Percentiles rank a stretch among this genome's conserved stretches.
Evolutionary conservation across 2,888 invertebrate genomes (phyloP).

Genomic region (Pheosia tremula): DNA sequence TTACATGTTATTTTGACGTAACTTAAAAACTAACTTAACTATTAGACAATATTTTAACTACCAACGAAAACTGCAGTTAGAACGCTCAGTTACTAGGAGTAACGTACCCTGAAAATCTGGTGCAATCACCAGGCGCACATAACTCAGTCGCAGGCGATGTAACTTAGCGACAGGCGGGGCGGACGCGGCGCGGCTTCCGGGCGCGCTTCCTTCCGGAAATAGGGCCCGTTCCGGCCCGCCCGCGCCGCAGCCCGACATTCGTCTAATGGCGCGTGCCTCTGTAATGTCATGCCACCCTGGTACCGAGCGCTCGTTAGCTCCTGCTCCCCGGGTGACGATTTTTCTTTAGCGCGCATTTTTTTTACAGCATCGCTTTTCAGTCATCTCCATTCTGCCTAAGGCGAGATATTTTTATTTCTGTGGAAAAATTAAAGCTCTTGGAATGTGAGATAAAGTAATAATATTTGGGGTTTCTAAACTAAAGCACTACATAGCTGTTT

Average conservation of each 20-base stretch:
- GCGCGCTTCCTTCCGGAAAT: conserved; percentile 80
- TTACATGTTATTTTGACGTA: no score
- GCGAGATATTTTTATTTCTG: conserved; percentile 17
- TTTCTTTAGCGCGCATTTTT: conserved; percentile 28
- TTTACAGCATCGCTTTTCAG: conserved; percentile 29
- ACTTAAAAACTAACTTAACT: no score
- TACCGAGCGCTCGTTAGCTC: conserved; percentile 63
- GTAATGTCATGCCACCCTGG: conserved; percentile 77
- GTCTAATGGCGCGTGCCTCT: conserved; percentile 69
- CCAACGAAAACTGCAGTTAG: not conserved
- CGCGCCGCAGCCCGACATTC: conserved; percentile 43
- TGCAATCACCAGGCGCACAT: conserved; percentile 60
- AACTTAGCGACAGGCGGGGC: conserved; percentile 60
- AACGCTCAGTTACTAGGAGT: conserved; percentile 21
- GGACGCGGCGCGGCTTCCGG: conserved; percentile 75
- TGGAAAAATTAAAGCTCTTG: no score
- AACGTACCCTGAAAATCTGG: conserved; percentile 41
- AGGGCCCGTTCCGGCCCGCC: conserved; percentile 76
- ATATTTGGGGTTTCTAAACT: no score
- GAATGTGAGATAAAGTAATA: no score
- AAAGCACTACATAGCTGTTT: no score
- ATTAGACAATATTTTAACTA: not conserved
- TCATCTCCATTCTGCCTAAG: not conserved
- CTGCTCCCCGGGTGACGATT: conserved; percentile 47
- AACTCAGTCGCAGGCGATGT: conserved; percentile 53